Conservation (phyloP, 1,140 invertebrate genomes). For the Drosophila ironensis region DNA sequence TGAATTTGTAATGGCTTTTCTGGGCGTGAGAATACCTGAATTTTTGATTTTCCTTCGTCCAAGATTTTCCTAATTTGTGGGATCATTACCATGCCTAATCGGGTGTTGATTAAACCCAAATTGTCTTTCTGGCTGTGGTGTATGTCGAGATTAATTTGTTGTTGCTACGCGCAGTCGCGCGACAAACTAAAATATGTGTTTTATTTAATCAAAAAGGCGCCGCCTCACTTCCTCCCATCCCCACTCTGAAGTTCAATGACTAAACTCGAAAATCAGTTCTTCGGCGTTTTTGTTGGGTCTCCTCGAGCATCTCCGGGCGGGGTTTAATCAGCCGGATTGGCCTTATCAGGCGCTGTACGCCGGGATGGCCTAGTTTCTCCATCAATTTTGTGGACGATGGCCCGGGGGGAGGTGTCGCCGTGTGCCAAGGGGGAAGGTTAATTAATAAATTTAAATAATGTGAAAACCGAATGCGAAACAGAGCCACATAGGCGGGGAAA, state of each 20-base stretch:
- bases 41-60: neutral
- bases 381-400: conserved; percentile 31
- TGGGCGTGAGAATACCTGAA: neutral
- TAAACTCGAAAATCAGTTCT: conserved; percentile 51
- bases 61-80: neutral
- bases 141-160: conserved; percentile 24
- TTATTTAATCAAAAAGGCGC: neutral
- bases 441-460: conserved; percentile 31
- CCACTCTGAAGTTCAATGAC: conserved; percentile 70
- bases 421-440: conserved; percentile 16
- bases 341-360: conserved; percentile 55
- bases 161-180: conserved; percentile 34
- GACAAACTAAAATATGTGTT: conserved; percentile 21
- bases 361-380: conserved; percentile 61
- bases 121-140: conserved; percentile 5
- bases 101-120: conserved; percentile 20
- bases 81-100: conserved; percentile 29
- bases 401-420: conserved; percentile 2
- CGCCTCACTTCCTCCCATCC: conserved; percentile 4
- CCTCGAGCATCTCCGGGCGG: conserved; percentile 35
- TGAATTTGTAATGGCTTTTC: too few relatives aligned
- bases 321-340: conserved; percentile 54
- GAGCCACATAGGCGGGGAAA: conserved; percentile 16
- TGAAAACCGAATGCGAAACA: conserved; percentile 23
- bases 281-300: conserved; percentile 16